phyloP scores from a whole-genome alignment of 2,888 invertebrate genomes.

The Erebia palarica region DNA sequence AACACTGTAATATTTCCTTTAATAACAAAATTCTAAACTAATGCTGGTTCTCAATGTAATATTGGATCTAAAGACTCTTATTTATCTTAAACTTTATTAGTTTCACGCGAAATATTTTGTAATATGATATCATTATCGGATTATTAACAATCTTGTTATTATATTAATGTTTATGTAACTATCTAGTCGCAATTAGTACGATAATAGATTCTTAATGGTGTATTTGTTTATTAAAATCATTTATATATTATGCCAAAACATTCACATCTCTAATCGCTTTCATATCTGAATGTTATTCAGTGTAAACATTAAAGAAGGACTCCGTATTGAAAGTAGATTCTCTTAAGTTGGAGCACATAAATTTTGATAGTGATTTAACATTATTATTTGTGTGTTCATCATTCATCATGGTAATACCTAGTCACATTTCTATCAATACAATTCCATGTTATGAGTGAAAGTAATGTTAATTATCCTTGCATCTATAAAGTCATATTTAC shows the following conservation, averaged over 20 bases:
- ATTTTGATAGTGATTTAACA: neutral
- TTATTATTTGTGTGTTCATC: too few species aligned
- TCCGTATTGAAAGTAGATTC: neutral
- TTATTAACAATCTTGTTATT: neutral
- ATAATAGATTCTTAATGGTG: neutral
- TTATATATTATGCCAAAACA: neutral
- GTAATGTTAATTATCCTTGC: neutral
- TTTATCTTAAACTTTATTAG: neutral
- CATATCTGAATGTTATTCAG: neutral
- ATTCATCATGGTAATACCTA: too few species aligned
- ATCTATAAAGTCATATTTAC: neutral
- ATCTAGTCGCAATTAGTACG: neutral
- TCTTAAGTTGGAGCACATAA: neutral
- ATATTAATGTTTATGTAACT: neutral
- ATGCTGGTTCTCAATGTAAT: conserved; percentile 9
- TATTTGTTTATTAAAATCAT: neutral
- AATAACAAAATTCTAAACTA: conserved; percentile 16
- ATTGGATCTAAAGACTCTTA: neutral
- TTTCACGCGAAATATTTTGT: neutral
- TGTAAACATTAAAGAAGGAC: neutral
- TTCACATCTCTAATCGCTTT: neutral
- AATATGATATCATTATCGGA: neutral
- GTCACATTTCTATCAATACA: too few species aligned
- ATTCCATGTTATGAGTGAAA: neutral
- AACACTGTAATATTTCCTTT: conserved; percentile 27